These are phyloP conservation scores for Sycobia sp. DNA, from an alignment of 1,140 invertebrate genomes.

Conservation along the genomic window DNA sequence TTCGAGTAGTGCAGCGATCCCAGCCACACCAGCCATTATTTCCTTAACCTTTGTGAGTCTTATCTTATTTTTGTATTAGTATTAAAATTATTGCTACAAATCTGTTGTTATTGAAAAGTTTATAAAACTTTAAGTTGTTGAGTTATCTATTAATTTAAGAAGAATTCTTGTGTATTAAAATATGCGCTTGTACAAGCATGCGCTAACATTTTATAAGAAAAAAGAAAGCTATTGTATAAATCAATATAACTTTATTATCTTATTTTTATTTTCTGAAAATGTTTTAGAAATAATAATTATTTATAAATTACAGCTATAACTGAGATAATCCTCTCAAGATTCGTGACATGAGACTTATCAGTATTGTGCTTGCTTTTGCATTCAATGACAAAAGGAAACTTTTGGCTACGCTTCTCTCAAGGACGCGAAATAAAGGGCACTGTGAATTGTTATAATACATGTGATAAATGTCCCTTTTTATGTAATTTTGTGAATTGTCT, in stretches of 20 bases:
- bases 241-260: constrained; percentile 25
- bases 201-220: too few species aligned
- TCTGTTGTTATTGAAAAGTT: too few species aligned
- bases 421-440: not conserved
- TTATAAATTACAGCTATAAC: constrained; percentile 25
- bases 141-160: too few species aligned
- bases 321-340: not conserved
- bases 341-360: constrained; percentile 1
- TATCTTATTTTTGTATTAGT: too few species aligned
- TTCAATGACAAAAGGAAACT: not conserved
- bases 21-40: too few species aligned
- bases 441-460: not conserved
- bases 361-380: not conserved
- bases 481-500: too few species aligned
- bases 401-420: not conserved
- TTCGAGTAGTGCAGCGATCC: too few species aligned
- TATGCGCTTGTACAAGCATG: too few species aligned
- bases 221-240: constrained; percentile 5
- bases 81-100: too few species aligned
- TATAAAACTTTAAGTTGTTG: too few species aligned
- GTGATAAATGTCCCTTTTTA: not conserved
- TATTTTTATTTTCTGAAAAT: not conserved
- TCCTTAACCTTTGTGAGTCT: too few species aligned
- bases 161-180: too few species aligned
- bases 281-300: constrained; percentile 32